Base-by-base conservation (phyloP, 2,113 vertebrate genomes). In the Seriola dumerili region DNA sequence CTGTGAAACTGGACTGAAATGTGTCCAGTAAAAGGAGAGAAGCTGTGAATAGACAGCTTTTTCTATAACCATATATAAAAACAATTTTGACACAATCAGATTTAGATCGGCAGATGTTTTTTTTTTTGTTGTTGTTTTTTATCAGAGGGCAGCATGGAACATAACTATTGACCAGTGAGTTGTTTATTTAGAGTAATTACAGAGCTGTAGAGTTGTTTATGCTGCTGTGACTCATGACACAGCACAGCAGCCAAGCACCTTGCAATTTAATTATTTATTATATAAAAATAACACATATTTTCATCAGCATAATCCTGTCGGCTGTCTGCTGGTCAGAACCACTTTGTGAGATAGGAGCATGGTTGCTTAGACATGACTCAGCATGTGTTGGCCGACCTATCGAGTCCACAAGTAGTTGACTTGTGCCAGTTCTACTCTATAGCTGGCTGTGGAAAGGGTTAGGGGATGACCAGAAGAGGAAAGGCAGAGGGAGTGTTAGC, bases 141-240 rank as follows among this genome's bases (percentile, higher is more conserved):
- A 46, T 68, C 32, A 73, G 3, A 54, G 23, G 42, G 44, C 58
- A 71, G 2, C 54, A 17, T 40, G 42, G 48, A 34, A n/a, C 29
- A 55, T 55, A 32, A 36, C 13, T 25, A 9, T 21, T 73, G 21
- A 63, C n/a, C 21, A 44, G 0, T 25, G 8, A 55, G n/a, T 38
- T 76, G 17, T 72, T 65, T 55, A 59, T 78, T 50, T 57, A n/a
- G 46, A 54, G 55, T 32, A 32, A 59, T 10, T 25, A 44, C 21
- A 38, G 17, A 34, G 23, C 42, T 67, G 29, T 36, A 25, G 16
- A 74, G 23, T 38, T 79, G 17, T 70, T 62, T 44, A 44, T 69
- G 19, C 38, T 76, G 8, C 48, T 71, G 19, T 88, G 80, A 78
- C 34, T 88, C 76, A 71, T 67, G 52, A 42, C 69, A 69, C 44